phyloP scores from a whole-genome alignment of 2,888 invertebrate genomes.

The Ochropleura leucogaster region DNA sequence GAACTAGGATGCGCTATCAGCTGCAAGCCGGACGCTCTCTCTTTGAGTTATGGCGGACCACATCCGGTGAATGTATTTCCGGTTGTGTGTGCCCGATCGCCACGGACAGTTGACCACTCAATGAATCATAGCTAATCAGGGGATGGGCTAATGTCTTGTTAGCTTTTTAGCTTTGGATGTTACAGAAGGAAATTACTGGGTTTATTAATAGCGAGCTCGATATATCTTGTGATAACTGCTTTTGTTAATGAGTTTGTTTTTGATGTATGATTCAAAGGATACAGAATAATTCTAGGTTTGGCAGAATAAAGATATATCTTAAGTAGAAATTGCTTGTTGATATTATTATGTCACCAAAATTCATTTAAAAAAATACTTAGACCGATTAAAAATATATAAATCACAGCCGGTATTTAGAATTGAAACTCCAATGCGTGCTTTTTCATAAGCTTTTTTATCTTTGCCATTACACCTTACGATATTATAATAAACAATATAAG shows the following conservation, averaged over 20 bases:
- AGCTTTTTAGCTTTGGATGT: constrained; percentile 43
- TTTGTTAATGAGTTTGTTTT: constrained; percentile 17
- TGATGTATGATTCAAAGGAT: neutral
- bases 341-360: too few species aligned
- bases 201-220: constrained; percentile 37
- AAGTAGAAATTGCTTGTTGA: too few species aligned
- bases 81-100: constrained; percentile 77
- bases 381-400: too few species aligned
- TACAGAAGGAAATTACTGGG: constrained; percentile 28
- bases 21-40: constrained; percentile 80
- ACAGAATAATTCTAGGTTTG: neutral
- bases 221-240: constrained; percentile 35
- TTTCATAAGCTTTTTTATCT: too few species aligned
- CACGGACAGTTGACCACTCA: constrained; percentile 83
- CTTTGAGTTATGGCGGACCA: constrained; percentile 87
- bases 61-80: constrained; percentile 87
- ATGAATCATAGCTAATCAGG: constrained; percentile 86
- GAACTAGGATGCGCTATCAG: constrained; percentile 77
- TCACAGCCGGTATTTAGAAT: too few species aligned
- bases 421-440: too few species aligned
- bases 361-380: too few species aligned
- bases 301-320: too few species aligned
- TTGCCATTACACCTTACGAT: too few species aligned
- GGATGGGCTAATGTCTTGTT: constrained; percentile 59
- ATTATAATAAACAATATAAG: too few species aligned